These are phyloP conservation scores for Oscheius onirici DNA, from an alignment of 2,888 invertebrate genomes.

Conservation along the genomic window DNA sequence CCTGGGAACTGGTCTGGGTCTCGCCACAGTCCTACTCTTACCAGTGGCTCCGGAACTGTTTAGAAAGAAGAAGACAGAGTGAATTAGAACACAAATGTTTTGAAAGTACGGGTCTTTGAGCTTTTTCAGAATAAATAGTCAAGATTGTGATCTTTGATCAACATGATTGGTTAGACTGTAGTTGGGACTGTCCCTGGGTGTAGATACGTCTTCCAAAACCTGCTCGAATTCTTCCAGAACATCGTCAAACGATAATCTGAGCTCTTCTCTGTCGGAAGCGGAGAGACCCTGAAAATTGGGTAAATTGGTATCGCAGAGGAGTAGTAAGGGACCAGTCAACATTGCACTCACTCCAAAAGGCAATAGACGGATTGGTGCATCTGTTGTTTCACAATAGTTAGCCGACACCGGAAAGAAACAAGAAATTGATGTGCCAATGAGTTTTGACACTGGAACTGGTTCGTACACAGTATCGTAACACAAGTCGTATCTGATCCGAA, in stretches of 20 bases:
- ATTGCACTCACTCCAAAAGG: no score
- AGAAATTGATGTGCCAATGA: no score
- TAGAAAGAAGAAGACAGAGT: slow-evolving; percentile 3
- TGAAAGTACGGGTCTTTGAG: not conserved
- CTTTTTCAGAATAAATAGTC: not conserved
- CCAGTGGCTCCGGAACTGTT: slow-evolving; percentile 3
- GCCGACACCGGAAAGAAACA: no score
- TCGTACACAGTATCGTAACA: no score
- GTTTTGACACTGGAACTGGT: no score
- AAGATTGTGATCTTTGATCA: no score
- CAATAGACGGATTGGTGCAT: no score
- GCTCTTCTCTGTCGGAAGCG: slow-evolving; percentile 1
- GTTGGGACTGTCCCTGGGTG: not conserved
- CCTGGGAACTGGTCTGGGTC: slow-evolving; percentile 4
- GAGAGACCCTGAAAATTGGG: not conserved
- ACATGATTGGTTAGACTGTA: no score
- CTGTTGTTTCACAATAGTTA: no score
- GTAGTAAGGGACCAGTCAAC: no score
- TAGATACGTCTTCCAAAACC: slow-evolving; percentile 15
- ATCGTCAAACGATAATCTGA: slow-evolving; percentile 14
- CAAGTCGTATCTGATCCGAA: no score
- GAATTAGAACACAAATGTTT: not conserved
- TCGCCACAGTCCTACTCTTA: not conserved
- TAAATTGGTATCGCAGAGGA: no score
- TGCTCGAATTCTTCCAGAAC: slow-evolving; percentile 24